phyloP scores from a whole-genome alignment of 2,797 vertebrate genomes.

The Poecile montanus region DNA sequence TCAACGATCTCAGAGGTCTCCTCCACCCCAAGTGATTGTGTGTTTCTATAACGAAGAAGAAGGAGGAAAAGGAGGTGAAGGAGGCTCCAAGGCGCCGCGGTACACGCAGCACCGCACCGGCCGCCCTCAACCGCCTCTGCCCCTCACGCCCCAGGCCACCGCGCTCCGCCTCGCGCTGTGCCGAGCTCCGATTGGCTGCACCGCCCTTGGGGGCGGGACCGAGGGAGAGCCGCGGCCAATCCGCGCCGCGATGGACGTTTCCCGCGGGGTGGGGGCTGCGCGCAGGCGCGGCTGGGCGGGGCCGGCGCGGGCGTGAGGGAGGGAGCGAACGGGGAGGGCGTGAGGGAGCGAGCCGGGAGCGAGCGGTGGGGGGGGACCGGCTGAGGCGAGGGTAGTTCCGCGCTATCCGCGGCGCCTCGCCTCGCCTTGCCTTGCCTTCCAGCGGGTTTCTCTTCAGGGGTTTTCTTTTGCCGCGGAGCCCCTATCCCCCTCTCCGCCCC shows the following conservation, averaged over 20 bases:
- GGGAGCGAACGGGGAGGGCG: background rate
- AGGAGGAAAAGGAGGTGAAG: accelerated
- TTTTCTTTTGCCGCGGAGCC: background rate
- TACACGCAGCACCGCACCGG: accelerated
- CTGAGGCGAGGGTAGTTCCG: background rate
- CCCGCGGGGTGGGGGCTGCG: background rate
- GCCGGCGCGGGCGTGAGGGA: background rate
- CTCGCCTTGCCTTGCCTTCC: too few relatives aligned
- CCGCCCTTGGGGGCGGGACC: accelerated
- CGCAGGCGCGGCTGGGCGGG: background rate
- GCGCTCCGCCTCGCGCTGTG: background rate
- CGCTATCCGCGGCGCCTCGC: background rate
- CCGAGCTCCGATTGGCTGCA: background rate
- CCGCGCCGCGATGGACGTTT: accelerated
- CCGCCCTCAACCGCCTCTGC: accelerated
- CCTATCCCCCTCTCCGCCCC: background rate
- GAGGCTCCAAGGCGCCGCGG: accelerated
- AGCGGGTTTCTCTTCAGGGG: background rate
- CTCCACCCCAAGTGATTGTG: accelerated
- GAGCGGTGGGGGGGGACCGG: background rate
- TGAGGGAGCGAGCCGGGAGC: background rate
- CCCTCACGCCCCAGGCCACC: background rate
- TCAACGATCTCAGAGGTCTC: background rate
- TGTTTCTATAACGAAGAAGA: background rate
- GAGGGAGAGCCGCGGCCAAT: accelerated